Evolutionary conservation across 2,113 vertebrate genomes (phyloP).

Genomic region (Leptodactylus fuscus): DNA sequence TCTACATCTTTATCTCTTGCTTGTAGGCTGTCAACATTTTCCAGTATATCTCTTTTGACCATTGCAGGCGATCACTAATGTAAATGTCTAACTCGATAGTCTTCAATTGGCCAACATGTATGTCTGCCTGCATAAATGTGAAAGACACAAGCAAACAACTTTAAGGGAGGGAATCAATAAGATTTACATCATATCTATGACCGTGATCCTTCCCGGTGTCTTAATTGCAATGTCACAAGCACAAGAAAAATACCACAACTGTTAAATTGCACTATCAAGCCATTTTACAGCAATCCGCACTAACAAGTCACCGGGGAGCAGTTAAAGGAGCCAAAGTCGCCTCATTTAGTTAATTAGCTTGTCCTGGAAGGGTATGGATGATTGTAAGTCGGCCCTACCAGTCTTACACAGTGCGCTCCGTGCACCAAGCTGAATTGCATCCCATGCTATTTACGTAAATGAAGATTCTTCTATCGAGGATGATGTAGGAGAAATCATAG

Average conservation of each 20-base stretch:
- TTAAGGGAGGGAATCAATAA: background rate
- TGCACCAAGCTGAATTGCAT: too few relatives aligned
- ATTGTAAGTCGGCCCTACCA: background rate
- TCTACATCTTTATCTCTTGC: too few relatives aligned
- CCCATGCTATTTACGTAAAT: background rate
- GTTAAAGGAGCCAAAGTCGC: conserved; percentile 45
- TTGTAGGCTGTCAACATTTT: too few relatives aligned
- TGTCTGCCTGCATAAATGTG: background rate
- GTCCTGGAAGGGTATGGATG: conserved; percentile 28
- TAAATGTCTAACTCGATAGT: too few relatives aligned
- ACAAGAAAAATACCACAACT: conserved; percentile 39
- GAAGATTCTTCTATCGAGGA: background rate
- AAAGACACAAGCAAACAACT: background rate
- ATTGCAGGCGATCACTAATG: too few relatives aligned
- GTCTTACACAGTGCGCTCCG: background rate
- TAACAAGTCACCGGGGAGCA: conserved; percentile 56
- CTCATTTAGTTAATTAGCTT: conserved; percentile 59
- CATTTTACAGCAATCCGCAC: conserved; percentile 34
- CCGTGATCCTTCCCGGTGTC: background rate
- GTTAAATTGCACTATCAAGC: conserved; percentile 52
- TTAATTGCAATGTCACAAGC: conserved; percentile 13
- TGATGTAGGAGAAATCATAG: background rate
- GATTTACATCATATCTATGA: background rate
- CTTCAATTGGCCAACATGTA: too few relatives aligned
- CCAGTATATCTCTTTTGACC: too few relatives aligned